Conservation (phyloP, 1,140 invertebrate genomes). For the Luehdorfia chinensis region DNA sequence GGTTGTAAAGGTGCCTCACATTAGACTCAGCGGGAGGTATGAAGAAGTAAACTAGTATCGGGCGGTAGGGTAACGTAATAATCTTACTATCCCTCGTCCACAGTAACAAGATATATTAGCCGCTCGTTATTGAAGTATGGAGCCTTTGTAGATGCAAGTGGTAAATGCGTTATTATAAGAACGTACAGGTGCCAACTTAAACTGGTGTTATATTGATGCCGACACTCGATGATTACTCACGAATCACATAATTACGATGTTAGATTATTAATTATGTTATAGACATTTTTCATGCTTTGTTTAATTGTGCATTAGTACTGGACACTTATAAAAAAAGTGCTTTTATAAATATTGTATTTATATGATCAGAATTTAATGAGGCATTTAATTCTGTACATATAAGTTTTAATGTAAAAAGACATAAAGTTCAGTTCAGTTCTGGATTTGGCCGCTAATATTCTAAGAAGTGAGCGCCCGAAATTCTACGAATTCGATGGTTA, state of each 20-base stretch:
- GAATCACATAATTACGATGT: constrained; percentile 68
- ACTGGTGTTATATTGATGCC: constrained; percentile 37
- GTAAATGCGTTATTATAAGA: too few species aligned
- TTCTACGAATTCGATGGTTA: not conserved
- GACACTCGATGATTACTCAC: constrained; percentile 52
- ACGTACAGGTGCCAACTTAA: constrained; percentile 30
- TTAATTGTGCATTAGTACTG: constrained; percentile 23
- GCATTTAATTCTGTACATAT: too few species aligned
- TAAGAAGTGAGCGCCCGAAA: too few species aligned
- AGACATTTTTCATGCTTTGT: constrained; percentile 60
- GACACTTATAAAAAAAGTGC: not conserved
- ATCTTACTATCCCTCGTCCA: constrained; percentile 58
- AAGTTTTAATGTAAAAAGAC: not conserved
- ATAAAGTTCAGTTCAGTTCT: not conserved
- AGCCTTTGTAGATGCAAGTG: constrained; percentile 28
- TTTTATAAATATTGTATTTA: too few species aligned
- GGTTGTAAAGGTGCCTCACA: constrained; percentile 55
- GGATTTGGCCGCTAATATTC: not conserved
- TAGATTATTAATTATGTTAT: constrained; percentile 69
- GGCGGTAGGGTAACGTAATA: constrained; percentile 62
- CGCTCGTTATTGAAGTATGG: constrained; percentile 30
- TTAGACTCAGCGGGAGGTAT: constrained; percentile 64
- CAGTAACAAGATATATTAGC: constrained; percentile 49
- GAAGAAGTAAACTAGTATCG: constrained; percentile 65
- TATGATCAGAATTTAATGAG: too few species aligned